Percentiles rank a stretch among this genome's conserved stretches.
These are phyloP conservation scores for Apamea monoglypha DNA, from an alignment of 2,888 invertebrate genomes.

Conservation along the genomic window DNA sequence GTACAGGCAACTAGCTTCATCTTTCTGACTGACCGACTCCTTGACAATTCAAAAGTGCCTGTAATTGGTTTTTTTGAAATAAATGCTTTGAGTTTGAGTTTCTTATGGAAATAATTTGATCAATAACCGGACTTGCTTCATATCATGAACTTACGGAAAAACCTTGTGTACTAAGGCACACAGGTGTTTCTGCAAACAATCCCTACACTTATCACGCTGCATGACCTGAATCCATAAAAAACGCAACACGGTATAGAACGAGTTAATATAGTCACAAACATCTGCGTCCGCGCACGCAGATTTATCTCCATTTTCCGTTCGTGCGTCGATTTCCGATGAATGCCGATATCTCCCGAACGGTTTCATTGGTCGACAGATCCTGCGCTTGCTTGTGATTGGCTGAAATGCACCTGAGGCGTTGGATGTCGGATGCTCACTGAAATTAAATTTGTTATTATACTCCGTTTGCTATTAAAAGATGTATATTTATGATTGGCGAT, in stretches of 20 bases:
- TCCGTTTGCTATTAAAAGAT: slow-evolving; percentile 59
- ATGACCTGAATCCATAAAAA: slow-evolving; percentile 54
- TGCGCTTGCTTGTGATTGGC: slow-evolving; percentile 64
- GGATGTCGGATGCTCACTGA: slow-evolving; percentile 51
- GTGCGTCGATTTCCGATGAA: slow-evolving; percentile 59
- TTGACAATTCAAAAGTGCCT: no score
- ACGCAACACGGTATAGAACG: slow-evolving; percentile 12
- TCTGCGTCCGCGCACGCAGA: slow-evolving; percentile 69
- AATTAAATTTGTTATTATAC: slow-evolving; percentile 67
- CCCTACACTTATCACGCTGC: not conserved
- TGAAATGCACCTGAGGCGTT: slow-evolving; percentile 58
- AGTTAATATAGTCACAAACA: slow-evolving; percentile 59
- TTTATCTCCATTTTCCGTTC: slow-evolving; percentile 69
- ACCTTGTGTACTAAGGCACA: not conserved
- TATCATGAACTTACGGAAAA: not conserved
- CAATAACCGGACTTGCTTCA: not conserved
- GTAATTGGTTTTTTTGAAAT: no score
- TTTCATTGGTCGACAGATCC: slow-evolving; percentile 62
- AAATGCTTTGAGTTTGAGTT: no score
- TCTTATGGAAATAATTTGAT: not conserved
- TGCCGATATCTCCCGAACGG: slow-evolving; percentile 39
- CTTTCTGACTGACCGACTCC: no score
- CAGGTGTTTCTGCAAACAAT: slow-evolving; percentile 14
- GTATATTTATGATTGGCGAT: slow-evolving; percentile 67
- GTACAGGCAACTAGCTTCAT: no score